phyloP scores from a whole-genome alignment of 30 jellyfish, hydroid and myxozoan species.

The Sanderia malayensis region DNA sequence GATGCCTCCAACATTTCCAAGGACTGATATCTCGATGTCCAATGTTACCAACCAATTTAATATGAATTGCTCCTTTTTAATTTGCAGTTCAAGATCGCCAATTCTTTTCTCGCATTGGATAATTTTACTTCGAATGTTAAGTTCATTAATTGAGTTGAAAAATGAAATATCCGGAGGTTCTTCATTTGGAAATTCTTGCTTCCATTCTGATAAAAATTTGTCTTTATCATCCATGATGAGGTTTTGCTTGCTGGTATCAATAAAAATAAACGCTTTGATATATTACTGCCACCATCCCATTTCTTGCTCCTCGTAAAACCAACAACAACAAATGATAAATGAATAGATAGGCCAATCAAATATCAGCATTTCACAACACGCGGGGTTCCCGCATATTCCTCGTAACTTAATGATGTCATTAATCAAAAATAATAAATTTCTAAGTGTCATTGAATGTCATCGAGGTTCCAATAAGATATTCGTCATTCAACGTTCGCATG shows the following conservation, averaged over 20 bases:
- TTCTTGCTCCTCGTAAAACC: too few relatives aligned
- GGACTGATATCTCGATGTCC: constrained; percentile 59
- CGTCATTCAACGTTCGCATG: too few relatives aligned
- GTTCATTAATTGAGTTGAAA: constrained; percentile 35
- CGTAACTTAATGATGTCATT: too few relatives aligned
- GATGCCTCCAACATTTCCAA: constrained; percentile 61
- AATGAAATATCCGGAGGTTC: constrained; percentile 68
- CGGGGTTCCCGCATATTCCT: too few relatives aligned
- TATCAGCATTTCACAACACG: too few relatives aligned
- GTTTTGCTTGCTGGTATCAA: not conserved
- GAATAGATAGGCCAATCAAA: too few relatives aligned
- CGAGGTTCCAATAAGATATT: too few relatives aligned
- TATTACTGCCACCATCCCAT: too few relatives aligned
- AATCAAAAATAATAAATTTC: too few relatives aligned
- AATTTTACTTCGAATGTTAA: constrained; percentile 61
- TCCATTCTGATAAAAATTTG: constrained; percentile 74
- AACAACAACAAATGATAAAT: too few relatives aligned
- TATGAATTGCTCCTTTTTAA: constrained; percentile 70
- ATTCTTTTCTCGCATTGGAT: constrained; percentile 49
- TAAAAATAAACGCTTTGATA: too few relatives aligned
- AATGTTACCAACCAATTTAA: constrained; percentile 40
- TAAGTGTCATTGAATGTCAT: too few relatives aligned
- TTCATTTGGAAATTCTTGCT: constrained; percentile 63
- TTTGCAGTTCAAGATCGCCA: constrained; percentile 27
- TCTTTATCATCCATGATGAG: constrained; percentile 63